Percentiles rank a stretch among this genome's conserved stretches.
Conservation (phyloP, 2,797 vertebrate species). For the Carduelis carduelis region DNA sequence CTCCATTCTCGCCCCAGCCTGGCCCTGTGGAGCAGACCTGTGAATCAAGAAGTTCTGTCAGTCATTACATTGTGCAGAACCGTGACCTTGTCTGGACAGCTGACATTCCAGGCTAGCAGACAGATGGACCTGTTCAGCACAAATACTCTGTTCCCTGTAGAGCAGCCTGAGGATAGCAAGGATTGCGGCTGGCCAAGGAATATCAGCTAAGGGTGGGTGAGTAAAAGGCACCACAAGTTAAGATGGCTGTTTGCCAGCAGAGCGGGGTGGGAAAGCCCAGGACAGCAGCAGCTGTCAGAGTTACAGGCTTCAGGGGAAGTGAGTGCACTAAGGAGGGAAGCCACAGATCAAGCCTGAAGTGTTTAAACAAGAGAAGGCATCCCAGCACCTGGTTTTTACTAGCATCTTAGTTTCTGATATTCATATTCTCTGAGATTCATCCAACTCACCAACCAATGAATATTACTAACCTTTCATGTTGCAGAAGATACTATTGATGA, state of each 20-base stretch:
- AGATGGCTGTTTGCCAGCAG: neutral
- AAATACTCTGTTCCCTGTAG: neutral
- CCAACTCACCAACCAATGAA: neutral
- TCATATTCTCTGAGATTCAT: constrained; percentile 31
- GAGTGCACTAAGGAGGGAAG: neutral
- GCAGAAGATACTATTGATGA: constrained; percentile 38
- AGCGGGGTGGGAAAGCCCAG: neutral
- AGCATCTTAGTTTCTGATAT: constrained; percentile 16
- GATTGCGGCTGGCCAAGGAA: neutral
- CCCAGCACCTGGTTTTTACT: neutral
- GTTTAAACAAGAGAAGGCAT: neutral
- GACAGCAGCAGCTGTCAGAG: neutral
- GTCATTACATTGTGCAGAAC: neutral
- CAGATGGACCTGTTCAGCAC: neutral
- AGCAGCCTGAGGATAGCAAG: neutral
- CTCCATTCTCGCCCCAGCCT: neutral
- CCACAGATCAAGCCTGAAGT: neutral
- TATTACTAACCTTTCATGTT: constrained; percentile 55
- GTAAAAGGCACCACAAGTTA: neutral
- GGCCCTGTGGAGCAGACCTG: neutral
- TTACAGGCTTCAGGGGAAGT: neutral
- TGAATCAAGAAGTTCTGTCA: neutral
- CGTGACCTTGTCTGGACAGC: neutral
- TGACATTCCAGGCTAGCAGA: neutral
- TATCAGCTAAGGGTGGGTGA: neutral